Percentiles rank a stretch among this genome's conserved stretches.
Evolutionary conservation across 2,888 invertebrate genomes (phyloP).

Genomic region (Oeneis ivallda): DNA sequence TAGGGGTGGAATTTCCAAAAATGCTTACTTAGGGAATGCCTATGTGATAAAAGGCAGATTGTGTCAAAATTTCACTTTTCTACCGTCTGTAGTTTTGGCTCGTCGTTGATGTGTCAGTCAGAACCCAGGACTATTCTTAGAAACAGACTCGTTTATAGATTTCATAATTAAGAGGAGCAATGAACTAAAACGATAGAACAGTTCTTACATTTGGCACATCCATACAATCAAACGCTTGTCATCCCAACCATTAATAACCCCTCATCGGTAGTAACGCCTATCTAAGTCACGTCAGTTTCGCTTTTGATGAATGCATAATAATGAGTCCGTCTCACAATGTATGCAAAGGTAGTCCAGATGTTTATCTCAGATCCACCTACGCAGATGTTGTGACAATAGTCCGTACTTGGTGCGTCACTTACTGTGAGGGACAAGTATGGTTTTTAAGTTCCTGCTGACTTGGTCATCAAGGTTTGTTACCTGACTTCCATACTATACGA

Average conservation of each 20-base stretch:
- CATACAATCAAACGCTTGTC: conserved; percentile 53
- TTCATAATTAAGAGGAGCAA: background rate
- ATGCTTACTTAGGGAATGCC: no score
- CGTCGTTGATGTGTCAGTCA: no score
- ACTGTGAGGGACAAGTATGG: conserved; percentile 9
- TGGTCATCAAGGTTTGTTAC: conserved; percentile 14
- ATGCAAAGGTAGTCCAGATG: conserved; percentile 51
- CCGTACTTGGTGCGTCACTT: conserved; percentile 23
- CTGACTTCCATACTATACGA: background rate
- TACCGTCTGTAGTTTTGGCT: no score
- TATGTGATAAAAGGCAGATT: no score
- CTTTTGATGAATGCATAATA: conserved; percentile 57
- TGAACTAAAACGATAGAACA: conserved; percentile 28
- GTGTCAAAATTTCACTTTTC: no score
- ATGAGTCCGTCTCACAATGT: conserved; percentile 51
- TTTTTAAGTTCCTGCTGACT: conserved; percentile 31
- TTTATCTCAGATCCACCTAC: conserved; percentile 51
- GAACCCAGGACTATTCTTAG: no score
- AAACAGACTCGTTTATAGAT: no score
- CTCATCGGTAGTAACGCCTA: conserved; percentile 54
- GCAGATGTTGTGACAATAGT: conserved; percentile 43
- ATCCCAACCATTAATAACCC: conserved; percentile 55
- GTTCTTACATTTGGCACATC: conserved; percentile 50
- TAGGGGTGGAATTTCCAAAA: no score
- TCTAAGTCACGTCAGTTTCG: conserved; percentile 49